Base-by-base conservation (phyloP, 2,113 vertebrate genomes). In the Alectura lathami region DNA sequence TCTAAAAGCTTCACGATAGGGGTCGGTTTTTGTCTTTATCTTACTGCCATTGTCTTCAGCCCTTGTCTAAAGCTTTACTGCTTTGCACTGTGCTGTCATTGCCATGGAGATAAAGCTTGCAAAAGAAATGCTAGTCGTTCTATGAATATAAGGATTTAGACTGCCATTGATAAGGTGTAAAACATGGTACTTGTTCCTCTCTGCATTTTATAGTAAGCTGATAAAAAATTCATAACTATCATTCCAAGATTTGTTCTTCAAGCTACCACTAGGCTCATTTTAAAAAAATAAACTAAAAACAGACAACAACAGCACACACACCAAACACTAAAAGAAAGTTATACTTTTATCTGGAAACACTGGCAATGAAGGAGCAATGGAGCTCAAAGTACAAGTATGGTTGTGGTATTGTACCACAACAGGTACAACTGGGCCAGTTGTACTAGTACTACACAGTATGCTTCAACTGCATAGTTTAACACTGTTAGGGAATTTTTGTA, bases 31-130 rank as follows among this genome's bases (percentile, higher is more conserved):
- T 87, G 17, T 86, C 91, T 94, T 86, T 53, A 45, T 93, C 66
- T 91, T 89, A 32, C 34, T 84, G 45, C 32, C 43, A 42, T 48
- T 93, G 57, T 91, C 50, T 76, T 88, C 64, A 92, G 59, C 15
- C 50, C 14, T 84, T 43, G 20, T 48, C 53, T 93, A 26, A 70
- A 91, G 83, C 69, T 75, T 90, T 32, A 3, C 45, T 79, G 22
- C 38, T 38, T 67, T 86, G 34, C 59, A 53, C 57, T 86, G 50
- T 4, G 8, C 60, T 93, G 73, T 36, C 85, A 97, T 96, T 96
- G 91, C 94, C 95, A 96, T 96, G 97, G 93, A 94, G 92, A 96
- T 95, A 86, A 94, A 83, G 64, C 84, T 89, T 83, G 23, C 89
- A 94, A 68, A 84, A n/a, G n/a, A 94, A 95, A 90, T 90, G 2